Evolutionary conservation across 2,797 vertebrate genomes (phyloP).

Genomic region (Catostomus latipinnis): DNA sequence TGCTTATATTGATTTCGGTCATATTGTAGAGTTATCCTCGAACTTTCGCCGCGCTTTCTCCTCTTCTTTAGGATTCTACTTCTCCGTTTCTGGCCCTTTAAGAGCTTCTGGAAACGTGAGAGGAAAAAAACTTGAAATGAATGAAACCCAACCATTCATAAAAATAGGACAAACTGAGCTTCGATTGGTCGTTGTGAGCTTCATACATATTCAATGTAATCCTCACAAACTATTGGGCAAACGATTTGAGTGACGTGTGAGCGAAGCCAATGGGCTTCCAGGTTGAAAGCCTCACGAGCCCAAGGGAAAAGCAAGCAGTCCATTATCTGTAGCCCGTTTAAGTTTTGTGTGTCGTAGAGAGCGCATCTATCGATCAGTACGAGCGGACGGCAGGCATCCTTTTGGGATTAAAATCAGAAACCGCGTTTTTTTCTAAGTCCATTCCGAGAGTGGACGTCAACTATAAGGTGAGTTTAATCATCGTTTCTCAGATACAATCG

Average conservation of each 20-base stretch:
- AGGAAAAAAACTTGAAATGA: slow-evolving; percentile 68
- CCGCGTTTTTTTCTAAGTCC: slow-evolving; percentile 33
- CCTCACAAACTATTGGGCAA: slow-evolving; percentile 65
- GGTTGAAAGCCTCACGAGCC: slow-evolving; percentile 57
- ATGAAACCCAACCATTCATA: slow-evolving; percentile 80
- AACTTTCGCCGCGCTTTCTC: neutral
- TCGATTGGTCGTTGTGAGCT: slow-evolving; percentile 67
- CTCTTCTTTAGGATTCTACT: neutral
- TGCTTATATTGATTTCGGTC: neutral
- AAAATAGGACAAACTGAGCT: slow-evolving; percentile 72
- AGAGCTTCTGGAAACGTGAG: slow-evolving; percentile 56
- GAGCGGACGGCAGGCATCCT: slow-evolving; percentile 35
- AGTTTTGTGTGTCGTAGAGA: slow-evolving; percentile 72
- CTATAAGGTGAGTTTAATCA: slow-evolving; percentile 67
- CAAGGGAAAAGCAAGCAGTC: slow-evolving; percentile 68
- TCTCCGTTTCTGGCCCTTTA: slow-evolving; percentile 73
- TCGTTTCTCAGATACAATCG: neutral
- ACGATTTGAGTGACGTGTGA: slow-evolving; percentile 52
- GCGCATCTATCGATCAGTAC: slow-evolving; percentile 46
- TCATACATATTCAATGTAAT: slow-evolving; percentile 65
- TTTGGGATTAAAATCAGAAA: slow-evolving; percentile 67
- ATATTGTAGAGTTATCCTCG: neutral
- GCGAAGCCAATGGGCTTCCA: slow-evolving; percentile 67
- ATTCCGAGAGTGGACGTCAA: slow-evolving; percentile 21
- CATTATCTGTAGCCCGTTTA: slow-evolving; percentile 79